These are phyloP conservation scores for Neotoma lepida DNA, from an alignment of 2,113 vertebrate genomes.

Conservation along the genomic window DNA sequence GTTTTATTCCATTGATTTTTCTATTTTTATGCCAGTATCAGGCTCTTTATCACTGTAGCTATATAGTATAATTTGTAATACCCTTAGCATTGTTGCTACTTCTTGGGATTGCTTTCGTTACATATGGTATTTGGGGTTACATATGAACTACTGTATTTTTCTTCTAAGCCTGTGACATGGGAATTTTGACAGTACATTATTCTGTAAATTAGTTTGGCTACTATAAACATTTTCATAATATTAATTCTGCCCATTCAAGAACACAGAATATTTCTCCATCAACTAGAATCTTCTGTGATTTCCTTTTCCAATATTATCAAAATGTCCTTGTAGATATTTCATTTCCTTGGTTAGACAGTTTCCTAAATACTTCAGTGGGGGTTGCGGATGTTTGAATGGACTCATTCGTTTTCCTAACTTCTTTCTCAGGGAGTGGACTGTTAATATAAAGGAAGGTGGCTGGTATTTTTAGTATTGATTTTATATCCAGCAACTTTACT, in stretches of 20 bases:
- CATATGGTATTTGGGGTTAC: background rate
- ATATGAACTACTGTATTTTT: background rate
- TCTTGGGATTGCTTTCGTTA: background rate
- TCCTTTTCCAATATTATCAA: background rate
- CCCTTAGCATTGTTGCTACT: background rate
- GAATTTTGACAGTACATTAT: background rate
- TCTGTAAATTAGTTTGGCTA: background rate
- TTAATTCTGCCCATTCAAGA: background rate
- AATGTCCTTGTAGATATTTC: background rate
- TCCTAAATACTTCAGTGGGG: background rate
- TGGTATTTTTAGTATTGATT: background rate
- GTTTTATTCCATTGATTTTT: background rate
- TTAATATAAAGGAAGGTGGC: background rate
- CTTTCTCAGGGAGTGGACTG: background rate
- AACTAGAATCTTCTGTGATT: background rate
- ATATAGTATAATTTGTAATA: background rate
- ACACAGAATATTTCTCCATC: background rate
- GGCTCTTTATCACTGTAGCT: background rate
- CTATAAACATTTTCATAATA: background rate
- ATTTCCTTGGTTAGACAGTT: background rate
- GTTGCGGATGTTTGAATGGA: background rate
- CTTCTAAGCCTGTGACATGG: background rate
- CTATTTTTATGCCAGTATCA: background rate
- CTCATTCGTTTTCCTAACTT: background rate
- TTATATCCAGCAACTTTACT: background rate